Conservation (phyloP, 2,888 invertebrate genomes). For the Laothoe populi region DNA sequence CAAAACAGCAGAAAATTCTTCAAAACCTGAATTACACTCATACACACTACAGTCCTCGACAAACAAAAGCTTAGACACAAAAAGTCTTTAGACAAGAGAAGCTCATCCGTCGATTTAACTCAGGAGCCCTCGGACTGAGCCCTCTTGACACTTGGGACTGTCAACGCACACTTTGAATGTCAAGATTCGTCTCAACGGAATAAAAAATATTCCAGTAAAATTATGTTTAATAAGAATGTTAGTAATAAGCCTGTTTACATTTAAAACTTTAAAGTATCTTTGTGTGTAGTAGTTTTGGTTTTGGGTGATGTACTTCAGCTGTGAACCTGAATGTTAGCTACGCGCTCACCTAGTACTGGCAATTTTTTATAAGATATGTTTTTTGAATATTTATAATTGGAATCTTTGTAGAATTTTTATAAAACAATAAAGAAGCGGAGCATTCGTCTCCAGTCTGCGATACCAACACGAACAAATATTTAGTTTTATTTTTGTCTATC, state of each 20-base stretch:
- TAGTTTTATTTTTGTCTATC: too few species aligned
- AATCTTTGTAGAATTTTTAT: too few species aligned
- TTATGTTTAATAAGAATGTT: neutral
- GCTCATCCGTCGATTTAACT: conserved; percentile 18
- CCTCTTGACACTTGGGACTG: conserved; percentile 9
- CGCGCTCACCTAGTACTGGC: too few species aligned
- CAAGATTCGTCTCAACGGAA: neutral
- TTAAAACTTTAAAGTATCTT: too few species aligned
- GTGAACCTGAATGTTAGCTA: too few species aligned
- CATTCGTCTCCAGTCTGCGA: too few species aligned
- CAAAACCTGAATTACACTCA: neutral
- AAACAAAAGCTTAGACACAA: conserved; percentile 14
- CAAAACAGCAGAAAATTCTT: neutral
- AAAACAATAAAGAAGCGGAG: too few species aligned
- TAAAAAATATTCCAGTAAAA: neutral
- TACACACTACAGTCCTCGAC: neutral
- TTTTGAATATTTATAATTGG: too few species aligned
- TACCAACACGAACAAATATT: too few species aligned
- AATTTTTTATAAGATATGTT: too few species aligned
- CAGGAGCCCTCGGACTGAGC: neutral
- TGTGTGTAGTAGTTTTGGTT: too few species aligned
- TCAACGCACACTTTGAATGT: neutral
- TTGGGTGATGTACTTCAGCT: too few species aligned
- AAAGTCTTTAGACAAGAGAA: neutral
- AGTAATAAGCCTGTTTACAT: neutral